Evolutionary conservation across 2,888 invertebrate genomes (phyloP).

Genomic region (Ischnura elegans): DNA sequence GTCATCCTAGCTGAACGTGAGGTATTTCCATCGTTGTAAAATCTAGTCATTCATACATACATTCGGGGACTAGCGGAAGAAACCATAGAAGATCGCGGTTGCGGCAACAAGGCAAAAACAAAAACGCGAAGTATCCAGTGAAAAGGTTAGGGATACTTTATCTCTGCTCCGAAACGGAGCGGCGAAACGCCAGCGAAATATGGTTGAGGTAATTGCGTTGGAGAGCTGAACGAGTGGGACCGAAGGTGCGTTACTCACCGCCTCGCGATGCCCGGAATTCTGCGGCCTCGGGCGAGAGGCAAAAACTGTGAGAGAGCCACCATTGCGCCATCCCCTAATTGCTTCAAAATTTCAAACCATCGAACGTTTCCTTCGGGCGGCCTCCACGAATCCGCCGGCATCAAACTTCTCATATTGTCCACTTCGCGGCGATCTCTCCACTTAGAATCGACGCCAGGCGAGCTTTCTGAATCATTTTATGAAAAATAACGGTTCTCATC

Average conservation of each 20-base stretch:
- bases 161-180: not conserved
- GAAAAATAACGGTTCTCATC: not conserved
- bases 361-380: not conserved
- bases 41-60: too few relatives aligned
- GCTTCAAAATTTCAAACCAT: not conserved
- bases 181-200: not conserved
- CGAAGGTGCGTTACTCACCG: not conserved
- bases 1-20: too few relatives aligned
- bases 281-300: not conserved
- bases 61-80: not conserved
- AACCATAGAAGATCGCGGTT: not conserved
- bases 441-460: not conserved
- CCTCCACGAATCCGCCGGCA: not conserved
- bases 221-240: not conserved
- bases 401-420: not conserved
- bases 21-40: too few relatives aligned
- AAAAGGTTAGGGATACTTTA: not conserved
- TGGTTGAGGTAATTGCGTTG: not conserved
- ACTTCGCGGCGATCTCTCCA: not conserved
- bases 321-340: conserved; percentile 25
- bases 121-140: not conserved
- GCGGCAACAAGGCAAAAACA: too few relatives aligned
- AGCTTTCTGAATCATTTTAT: not conserved
- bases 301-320: conserved; percentile 4
- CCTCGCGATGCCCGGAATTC: conserved; percentile 1